Base-by-base conservation (phyloP, 2,113 vertebrate species). In the Vimba vimba region DNA sequence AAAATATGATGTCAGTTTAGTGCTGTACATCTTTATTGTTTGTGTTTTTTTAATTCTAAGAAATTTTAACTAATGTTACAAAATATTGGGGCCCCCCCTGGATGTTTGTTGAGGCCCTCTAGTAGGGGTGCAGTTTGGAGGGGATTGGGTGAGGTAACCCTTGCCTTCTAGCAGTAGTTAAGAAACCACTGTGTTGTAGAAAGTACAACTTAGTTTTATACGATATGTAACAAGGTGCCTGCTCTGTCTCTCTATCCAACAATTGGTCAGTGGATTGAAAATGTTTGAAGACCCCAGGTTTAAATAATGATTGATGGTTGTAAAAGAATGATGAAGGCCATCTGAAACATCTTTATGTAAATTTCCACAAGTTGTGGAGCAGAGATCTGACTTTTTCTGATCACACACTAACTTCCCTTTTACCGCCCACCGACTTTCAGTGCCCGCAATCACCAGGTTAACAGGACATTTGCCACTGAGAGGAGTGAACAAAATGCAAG, bases 401-500 rank as follows among this genome's bases (percentile, higher is more conserved):
- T 52, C 43, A 68, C 57, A 75, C 77, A 25, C 19, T 30, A 25
- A 52, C 21, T 59, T 39, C 55, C 45, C 57, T 50, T 82, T 83
- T 36, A 36, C 81, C 33, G 23, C 50, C 21, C 6, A 39, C 30
- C 2, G n/a, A 15, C 9, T 55, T 36, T 55, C 25, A 39, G 30
- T 39, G 47, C 6, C 50, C 17, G 10, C 45, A 82, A 50, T 82
- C 27, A 21, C 50, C 10, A 82, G 62, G 43, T 69, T 21, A 68
- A n/a, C 79, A 82, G 19, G 27, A 68, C 45, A 19, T 81, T 47
- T 64, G 11, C 9, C 0, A 7, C 15, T 81, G 23, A 64, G 25
- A 19, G 60, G 59, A 43, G 79, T 25, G 59, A 62, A 39, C 45
- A 30, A 79, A 82, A 47, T 69, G 64, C 45, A 69, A 83, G 81